Base-by-base conservation (phyloP, 2,888 invertebrate genomes). In the Brachypalpus laphriformis region DNA sequence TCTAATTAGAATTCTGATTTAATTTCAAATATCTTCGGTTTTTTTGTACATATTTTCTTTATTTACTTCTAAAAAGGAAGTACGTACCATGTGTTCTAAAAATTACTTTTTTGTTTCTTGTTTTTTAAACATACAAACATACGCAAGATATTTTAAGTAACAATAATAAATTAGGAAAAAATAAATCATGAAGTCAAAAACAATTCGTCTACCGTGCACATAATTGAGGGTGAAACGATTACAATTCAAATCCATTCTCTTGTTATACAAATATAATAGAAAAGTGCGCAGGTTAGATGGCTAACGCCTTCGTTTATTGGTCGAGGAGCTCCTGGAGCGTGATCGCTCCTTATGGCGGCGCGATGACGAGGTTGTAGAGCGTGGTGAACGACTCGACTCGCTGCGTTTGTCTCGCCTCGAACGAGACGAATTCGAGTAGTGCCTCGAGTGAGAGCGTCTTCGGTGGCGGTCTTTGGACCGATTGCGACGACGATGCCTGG, bases 301-400 rank as follows among this genome's bases (percentile, higher is more conserved):
- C 68, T 82, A 87, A 76, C 87, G 87, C 75, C 87, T 83, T 74
- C 82, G 70, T 28, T 85, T 83, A 25, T 57, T 47, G 14, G 74
- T 49, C 1, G 87, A 85, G 0, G 74, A 77, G 49, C 86, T 87
- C 37, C 82, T 74, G 9, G 87, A 85, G 14, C 78, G 81, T 11
- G 87, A 87, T 14, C 83, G 74, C 31, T 86, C 83, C 61, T 86
- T 83, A 34, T 63, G 71, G 11, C 74, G 71, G 11, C 74, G 78
- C 14, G 76, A 70, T 11, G 87, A 75, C 0, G 87, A 86, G 0
- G 86, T 82, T 4, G 76, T 82, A n/a, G 87, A 87, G 16, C 61
- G 86, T 9, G 87, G 87, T 37, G 89, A 89, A 28, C 89, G 89
- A 51, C 87, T 88, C 1, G 87, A 74, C 74, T 87, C 75, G 11